Base-by-base conservation (phyloP, 2,888 invertebrate genomes). In the Rhorus exstirpatorius region DNA sequence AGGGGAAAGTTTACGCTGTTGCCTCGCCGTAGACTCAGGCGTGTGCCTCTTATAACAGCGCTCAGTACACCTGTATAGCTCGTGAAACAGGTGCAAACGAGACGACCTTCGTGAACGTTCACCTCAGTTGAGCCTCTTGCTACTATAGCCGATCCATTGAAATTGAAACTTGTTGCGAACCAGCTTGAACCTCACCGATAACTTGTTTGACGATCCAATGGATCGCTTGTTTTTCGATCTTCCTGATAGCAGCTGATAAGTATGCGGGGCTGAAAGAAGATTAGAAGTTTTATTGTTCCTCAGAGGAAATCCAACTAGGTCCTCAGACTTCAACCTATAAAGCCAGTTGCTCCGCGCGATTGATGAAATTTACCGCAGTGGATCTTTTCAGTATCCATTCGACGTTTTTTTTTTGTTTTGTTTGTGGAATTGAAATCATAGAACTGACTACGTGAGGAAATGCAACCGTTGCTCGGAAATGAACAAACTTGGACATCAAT, bases 31-130 rank as follows among this genome's bases (percentile, higher is more conserved):
- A 7, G 4, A 14, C 12, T 44, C 24, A 31, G n/a, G n/a, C n/a
- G 31, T 26, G 53, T 51, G 24, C 38, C 55, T n/a, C n/a, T n/a
- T 21, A 65, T 14, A 35, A 38, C 55, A 61, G 17, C 46, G 17
- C 53, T 70, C 53, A 38, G 58, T 60, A 72, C 78, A 77, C 78
- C 77, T 81, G 83, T 83, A 55, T 31, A 41, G 58, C 58, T 80
- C 80, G 61, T 17, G 44, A 76, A 83, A 81, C 83, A 83, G 83
- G 85, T 84, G 85, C 80, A 78, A 55, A 72, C 46, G 46, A 44
- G 85, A 85, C 85, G 87, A 89, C 86, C 88, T 87, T 88, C 87
- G 81, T 84, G 85, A 87, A 70, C 86, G 63, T 87, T 86, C 85
- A 84, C 83, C 81, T 83, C 83, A 68, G 41, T n/a, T 44, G 70